Evolutionary conservation across 2,797 vertebrate genomes (phyloP).

Genomic region (Dendrocincla fuliginosa): DNA sequence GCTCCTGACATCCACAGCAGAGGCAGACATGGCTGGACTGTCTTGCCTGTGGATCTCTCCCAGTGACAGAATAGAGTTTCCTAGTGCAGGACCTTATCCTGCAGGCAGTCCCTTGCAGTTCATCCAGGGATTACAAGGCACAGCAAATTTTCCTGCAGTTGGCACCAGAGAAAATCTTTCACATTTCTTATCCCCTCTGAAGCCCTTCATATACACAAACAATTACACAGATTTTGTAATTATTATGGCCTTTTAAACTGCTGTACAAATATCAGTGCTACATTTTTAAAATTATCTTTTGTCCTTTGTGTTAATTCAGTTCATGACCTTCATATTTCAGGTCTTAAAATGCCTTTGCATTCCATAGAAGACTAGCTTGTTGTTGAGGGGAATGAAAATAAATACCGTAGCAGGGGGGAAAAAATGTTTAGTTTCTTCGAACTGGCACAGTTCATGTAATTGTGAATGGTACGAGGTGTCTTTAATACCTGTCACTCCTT

Average conservation of each 20-base stretch:
- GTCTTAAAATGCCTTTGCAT: neutral
- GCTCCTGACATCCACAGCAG: neutral
- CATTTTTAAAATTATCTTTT: neutral
- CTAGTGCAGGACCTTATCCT: neutral
- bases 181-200: neutral
- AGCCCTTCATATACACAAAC: neutral
- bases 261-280: neutral
- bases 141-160: neutral
- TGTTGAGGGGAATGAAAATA: neutral
- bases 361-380: neutral
- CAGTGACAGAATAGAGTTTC: neutral
- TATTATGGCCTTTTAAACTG: neutral
- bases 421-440: neutral
- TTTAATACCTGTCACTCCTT: neutral
- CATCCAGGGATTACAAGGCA: neutral
- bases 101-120: neutral
- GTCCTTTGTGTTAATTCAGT: neutral
- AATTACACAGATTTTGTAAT: neutral
- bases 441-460: neutral
- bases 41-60: neutral
- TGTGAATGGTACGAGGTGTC: neutral
- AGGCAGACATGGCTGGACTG: accelerated
- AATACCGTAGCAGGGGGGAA: neutral
- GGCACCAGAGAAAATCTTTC: neutral
- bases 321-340: neutral